phyloP scores from a whole-genome alignment of 2,888 invertebrate genomes.

The Lepidocyrtoides sp. region DNA sequence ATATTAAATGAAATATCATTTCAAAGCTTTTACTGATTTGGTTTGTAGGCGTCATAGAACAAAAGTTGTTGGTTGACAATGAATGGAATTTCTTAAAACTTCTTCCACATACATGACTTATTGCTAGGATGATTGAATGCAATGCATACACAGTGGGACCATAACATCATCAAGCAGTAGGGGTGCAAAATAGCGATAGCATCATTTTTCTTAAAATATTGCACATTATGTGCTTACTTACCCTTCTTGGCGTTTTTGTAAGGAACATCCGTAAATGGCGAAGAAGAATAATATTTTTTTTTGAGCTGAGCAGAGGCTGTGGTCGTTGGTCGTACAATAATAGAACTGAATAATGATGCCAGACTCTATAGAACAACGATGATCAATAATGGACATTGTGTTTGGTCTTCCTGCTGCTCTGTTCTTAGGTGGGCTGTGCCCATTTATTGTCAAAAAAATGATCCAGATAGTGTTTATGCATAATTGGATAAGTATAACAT shows the following conservation, averaged over 20 bases:
- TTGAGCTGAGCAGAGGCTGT: constrained; percentile 24
- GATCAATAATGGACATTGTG: constrained; percentile 74
- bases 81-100: constrained; percentile 12
- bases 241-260: constrained; percentile 62
- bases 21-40: constrained; percentile 46
- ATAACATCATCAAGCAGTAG: constrained; percentile 66
- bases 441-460: constrained; percentile 71
- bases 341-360: constrained; percentile 50
- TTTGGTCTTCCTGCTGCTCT: constrained; percentile 77
- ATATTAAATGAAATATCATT: background rate
- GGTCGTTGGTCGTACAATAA: constrained; percentile 21
- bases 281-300: constrained; percentile 49
- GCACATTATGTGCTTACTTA: constrained; percentile 47
- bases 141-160: constrained; percentile 37
- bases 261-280: constrained; percentile 71
- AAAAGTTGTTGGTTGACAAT: constrained; percentile 7
- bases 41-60: constrained; percentile 39
- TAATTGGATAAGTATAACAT: constrained; percentile 66
- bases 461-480: constrained; percentile 62
- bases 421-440: constrained; percentile 75
- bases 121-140: constrained; percentile 39
- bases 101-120: constrained; percentile 37
- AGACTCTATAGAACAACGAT: constrained; percentile 38
- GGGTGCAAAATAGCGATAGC: constrained; percentile 76
- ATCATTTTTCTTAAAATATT: constrained; percentile 70